Evolutionary conservation across 2,797 vertebrate genomes (phyloP).

Genomic region (Serranus cabrilla): DNA sequence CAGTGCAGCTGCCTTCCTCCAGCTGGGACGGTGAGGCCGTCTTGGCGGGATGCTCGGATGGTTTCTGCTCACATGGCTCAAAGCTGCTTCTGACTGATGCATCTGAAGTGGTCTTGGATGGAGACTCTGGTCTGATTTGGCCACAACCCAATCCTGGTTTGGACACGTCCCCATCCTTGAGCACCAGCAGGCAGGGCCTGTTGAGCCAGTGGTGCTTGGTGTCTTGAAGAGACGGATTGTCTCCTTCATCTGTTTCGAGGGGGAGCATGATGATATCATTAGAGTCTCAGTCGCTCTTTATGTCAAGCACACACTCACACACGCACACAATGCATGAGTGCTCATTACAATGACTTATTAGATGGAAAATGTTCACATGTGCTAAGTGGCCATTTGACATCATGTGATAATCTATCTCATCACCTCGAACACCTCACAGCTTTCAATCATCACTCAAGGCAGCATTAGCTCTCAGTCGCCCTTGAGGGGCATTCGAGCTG

Average conservation of each 20-base stretch:
- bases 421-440: constrained; percentile 15
- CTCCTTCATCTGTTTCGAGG: constrained; percentile 89
- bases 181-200: constrained; percentile 88
- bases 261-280: constrained; percentile 56
- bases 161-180: constrained; percentile 75
- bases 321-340: constrained; percentile 5
- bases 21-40: constrained; percentile 62
- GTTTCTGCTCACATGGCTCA: constrained; percentile 64
- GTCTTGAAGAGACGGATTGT: constrained; percentile 90
- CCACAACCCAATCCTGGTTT: constrained; percentile 68
- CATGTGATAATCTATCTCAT: constrained; percentile 38
- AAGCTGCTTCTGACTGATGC: constrained; percentile 67
- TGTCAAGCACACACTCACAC: constrained; percentile 12
- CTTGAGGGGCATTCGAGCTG: constrained; percentile 48
- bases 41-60: constrained; percentile 46
- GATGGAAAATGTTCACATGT: constrained; percentile 37
- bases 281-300: background rate
- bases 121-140: constrained; percentile 68
- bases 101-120: constrained; percentile 61
- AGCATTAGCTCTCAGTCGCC: constrained; percentile 31
- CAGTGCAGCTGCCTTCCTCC: constrained; percentile 81
- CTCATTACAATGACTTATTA: constrained; percentile 27
- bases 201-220: constrained; percentile 90
- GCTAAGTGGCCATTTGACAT: constrained; percentile 57
- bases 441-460: constrained; percentile 50